Evolutionary conservation across 2,113 vertebrate species (phyloP), one percentile per base, ranked within the genome.

Genomic region (Argyrosomus japonicus): DNA sequence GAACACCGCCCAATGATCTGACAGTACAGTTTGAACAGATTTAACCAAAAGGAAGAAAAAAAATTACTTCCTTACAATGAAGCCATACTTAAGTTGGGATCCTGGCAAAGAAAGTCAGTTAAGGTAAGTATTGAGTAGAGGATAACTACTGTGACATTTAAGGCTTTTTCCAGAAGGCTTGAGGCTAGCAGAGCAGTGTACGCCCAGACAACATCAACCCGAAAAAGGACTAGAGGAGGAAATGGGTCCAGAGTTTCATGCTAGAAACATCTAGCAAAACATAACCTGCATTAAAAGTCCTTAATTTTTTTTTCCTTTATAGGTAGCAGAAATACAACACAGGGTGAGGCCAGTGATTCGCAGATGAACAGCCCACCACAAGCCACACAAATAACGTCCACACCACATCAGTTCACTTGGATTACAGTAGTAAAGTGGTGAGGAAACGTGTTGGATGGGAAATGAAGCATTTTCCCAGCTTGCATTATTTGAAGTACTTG

Each of bases 361-460:
- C 47, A 73, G 76, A 76, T 53, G 62, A 88, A 75, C 76, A 79
- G 72, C 64, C 74, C 50, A 80, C 79, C 69, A 70, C 82, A 60
- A 84, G 89, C 75, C 83, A 79, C 84, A 76, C 77, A 60, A 91
- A 92, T 88, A 87, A 94, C 93, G 95, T 96, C 96, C 96, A 93
- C 87, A 64, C 76, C 94, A 96, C 95, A 93, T 96, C 93, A 91
- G 90, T 92, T 95, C 95, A 93, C 89, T 92, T 75, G 80, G 68
- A 19, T 95, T 97, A 97, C 96, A 97, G 97, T 96, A 94, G 95
- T 95, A 95, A 95, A 96, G 94, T 95, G 96, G 95, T 94, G 95
- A 95, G 57, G 94, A 95, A 95, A 95, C 94, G 95, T 94, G 95
- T 95, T 93, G 80, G 81, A 93, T 17, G 89, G 93, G 93, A 82